phyloP scores from a whole-genome alignment of 2,113 vertebrate species.

The Gnathonemus echidnorhynchus region DNA sequence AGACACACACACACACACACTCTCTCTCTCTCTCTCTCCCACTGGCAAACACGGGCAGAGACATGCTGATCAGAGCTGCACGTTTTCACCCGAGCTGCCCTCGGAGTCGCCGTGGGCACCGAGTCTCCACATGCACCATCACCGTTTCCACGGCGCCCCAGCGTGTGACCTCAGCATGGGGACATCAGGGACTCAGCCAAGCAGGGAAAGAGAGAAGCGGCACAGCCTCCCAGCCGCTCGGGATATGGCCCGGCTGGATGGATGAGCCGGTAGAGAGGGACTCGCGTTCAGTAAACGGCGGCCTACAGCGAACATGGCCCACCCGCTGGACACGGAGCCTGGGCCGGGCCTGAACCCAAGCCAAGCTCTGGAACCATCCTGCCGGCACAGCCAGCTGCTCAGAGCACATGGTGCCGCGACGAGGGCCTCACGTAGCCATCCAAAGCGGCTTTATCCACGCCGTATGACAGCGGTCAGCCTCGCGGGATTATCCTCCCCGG shows the following conservation, averaged over 20 bases:
- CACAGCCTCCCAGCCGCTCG: not conserved
- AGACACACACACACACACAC: not conserved
- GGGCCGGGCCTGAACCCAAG: constrained; percentile 29
- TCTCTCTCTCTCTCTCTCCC: not conserved
- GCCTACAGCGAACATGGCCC: constrained; percentile 34
- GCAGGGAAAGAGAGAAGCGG: not conserved
- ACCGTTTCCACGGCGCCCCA: not conserved
- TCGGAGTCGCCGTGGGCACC: not conserved
- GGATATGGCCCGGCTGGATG: not conserved
- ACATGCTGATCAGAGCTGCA: not conserved
- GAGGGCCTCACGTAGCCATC: not conserved
- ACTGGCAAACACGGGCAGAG: not conserved
- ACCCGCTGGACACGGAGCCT: constrained; percentile 23
- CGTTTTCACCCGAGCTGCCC: not conserved
- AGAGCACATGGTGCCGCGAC: constrained; percentile 5
- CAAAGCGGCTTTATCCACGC: not conserved
- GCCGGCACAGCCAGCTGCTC: constrained; percentile 22
- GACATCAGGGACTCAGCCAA: not conserved
- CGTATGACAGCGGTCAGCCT: not conserved
- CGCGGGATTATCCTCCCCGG: not conserved
- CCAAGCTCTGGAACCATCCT: constrained; percentile 16
- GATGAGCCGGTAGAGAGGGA: constrained; percentile 9
- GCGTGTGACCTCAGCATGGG: not conserved
- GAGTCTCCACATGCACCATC: not conserved
- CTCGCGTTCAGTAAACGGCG: constrained; percentile 34